Evolutionary conservation across 2,113 vertebrate species (phyloP), one percentile per base, ranked within the genome.

Genomic region (Lophochroa leadbeateri): DNA sequence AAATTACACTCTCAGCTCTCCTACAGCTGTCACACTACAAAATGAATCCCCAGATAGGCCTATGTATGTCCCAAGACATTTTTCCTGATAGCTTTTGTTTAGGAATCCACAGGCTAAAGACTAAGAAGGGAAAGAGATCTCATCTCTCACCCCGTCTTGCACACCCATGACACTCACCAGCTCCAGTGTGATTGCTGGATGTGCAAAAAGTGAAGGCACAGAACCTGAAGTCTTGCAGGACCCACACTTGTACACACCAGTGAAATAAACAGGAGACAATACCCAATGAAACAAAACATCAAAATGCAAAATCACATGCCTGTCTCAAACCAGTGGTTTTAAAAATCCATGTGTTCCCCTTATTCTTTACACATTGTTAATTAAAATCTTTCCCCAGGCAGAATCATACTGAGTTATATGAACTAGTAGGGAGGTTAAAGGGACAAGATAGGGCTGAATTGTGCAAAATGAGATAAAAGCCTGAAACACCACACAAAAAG

Each of bases 361-460:
- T 86, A 84, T 79, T 96, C 96, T 97, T 96, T 88, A 96, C 80
- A 75, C 91, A 74, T 78, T 19, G 49, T 96, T 97, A 98, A 97
- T 98, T 98, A 98, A 98, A 98, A 97, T 84, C 83, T 97, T 94
- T 96, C 97, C 97, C 96, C 97, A 71, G 97, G 98, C 97, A 96
- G 97, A 97, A 92, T 96, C 97, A 95, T 31, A 87, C 95, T 49
- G 95, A 95, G 96, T 80, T 97, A 90, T 94, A 92, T 63, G 93
- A 97, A 94, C 28, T 63, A 71, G 82, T n/a, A 96, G 60, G 74
- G 91, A 95, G 95, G 97, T 95, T 97, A 96, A 97, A 94, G 47
- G 84, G 85, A 95, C 74, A 92, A 95, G 95, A 92, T 44, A 79
- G 0, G 13, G 89, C 83, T 82, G 72, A 95, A 96, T 67, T 79